Percentiles rank a stretch among this genome's conserved stretches.
Evolutionary conservation across 2,113 vertebrate genomes (phyloP).

Genomic region (Canis aureus): DNA sequence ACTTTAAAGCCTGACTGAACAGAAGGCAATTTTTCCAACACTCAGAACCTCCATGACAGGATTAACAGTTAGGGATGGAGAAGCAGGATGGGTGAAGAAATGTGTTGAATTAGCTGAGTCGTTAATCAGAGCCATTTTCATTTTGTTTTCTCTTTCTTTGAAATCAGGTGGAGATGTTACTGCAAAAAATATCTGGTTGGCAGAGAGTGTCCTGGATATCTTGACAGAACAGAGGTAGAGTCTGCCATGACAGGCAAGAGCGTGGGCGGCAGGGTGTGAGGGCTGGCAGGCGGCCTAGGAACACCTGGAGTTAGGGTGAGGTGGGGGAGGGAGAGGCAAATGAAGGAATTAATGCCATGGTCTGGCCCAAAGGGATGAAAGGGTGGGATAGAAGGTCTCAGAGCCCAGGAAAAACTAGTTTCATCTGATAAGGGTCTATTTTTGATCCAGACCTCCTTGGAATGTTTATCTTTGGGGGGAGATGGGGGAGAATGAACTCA

Average conservation of each 20-base stretch:
- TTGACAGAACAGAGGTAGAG: slow-evolving; percentile 94
- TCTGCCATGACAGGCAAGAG: rapidly evolving
- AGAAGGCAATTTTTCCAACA: background rate
- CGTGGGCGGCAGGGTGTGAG: background rate
- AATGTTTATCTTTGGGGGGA: slow-evolving; percentile 81
- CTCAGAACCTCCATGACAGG: background rate
- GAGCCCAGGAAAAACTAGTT: slow-evolving; percentile 73
- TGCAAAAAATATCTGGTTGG: slow-evolving; percentile 96
- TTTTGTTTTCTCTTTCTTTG: background rate
- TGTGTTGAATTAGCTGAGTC: background rate
- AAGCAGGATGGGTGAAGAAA: background rate
- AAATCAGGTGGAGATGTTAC: slow-evolving; percentile 95
- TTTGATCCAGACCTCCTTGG: slow-evolving; percentile 82
- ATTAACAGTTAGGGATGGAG: background rate
- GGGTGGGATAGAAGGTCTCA: slow-evolving; percentile 56
- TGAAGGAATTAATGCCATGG: background rate
- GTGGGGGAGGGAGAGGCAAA: background rate
- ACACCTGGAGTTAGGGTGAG: background rate
- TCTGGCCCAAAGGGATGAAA: background rate
- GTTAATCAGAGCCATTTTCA: slow-evolving; percentile 43
- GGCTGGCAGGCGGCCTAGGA: rapidly evolving
- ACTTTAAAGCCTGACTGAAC: background rate
- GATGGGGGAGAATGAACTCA: slow-evolving; percentile 71
- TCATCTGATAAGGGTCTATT: slow-evolving; percentile 85
- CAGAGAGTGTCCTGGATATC: slow-evolving; percentile 96